Evolutionary conservation across 2,113 vertebrate genomes (phyloP), one percentile per base, ranked within the genome.

Genomic region (Pterocles gutturalis): DNA sequence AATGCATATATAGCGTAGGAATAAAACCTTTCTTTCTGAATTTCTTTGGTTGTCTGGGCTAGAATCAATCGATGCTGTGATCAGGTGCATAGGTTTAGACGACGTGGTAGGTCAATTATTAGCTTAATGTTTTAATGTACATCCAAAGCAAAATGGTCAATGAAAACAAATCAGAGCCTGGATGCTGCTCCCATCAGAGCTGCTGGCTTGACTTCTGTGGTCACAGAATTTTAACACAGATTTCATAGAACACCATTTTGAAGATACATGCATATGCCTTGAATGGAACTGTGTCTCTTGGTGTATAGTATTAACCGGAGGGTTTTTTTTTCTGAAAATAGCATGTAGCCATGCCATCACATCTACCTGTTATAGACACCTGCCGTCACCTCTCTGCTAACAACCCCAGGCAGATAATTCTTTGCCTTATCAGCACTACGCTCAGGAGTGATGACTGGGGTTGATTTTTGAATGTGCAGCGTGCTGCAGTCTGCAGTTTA

Each of bases 61-160:
- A 20, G 26, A n/a, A 79, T 46, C 45, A 36, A 31, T 90, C 1
- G 0, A 54, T 57, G 46, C 45, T 3, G 2, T 57, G 90, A 66
- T 77, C 77, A 93, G 31, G 29, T 66, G 28, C 66, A 69, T 28
- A 45, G 31, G 48, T 78, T 91, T 41, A 53, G 49, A 65, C 0
- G 1, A 43, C 38, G 34, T 1, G 13, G n/a, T 19, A 46, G 46
- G 70, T 70, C 64, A 90, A 55, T 77, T 86, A 85, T 73, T 81
- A 92, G 80, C 69, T 71, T 75, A 21, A 60, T 61, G 60, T 25
- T 82, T 89, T 93, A 82, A 88, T 69, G 57, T 75, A 89, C 79
- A 84, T 69, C 31, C 36, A 79, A 61, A 87, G 22, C 36, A 75
- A 86, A 83, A 83, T 22, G 31, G 25, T 43, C 29, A 34, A 41